Percentiles rank a stretch among this genome's conserved stretches.
Conservation (phyloP, 1,140 invertebrate genomes). For the Pinna nobilis region DNA sequence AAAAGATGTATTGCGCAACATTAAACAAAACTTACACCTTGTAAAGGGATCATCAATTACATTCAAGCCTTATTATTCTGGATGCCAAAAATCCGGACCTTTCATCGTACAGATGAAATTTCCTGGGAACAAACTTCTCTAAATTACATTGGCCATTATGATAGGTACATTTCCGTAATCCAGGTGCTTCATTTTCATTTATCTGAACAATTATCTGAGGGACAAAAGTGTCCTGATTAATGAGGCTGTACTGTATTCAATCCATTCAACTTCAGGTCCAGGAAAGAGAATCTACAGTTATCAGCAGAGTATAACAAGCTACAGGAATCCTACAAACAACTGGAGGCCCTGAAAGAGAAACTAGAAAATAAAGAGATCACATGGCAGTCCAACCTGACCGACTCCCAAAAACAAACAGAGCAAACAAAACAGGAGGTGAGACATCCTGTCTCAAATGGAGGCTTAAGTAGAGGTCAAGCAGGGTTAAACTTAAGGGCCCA, state of each 20-base stretch:
- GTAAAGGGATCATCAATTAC: too few relatives aligned
- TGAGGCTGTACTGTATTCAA: not conserved
- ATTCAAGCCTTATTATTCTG: too few relatives aligned
- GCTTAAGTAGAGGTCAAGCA: conserved; percentile 25
- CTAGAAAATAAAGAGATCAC: conserved; percentile 60
- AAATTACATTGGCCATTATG: not conserved
- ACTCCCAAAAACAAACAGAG: conserved; percentile 71
- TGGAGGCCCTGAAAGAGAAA: conserved; percentile 68
- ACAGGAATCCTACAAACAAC: conserved; percentile 71
- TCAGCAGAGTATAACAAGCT: conserved; percentile 71
- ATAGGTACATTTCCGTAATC: not conserved
- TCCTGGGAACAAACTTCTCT: not conserved
- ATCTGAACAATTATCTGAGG: not conserved
- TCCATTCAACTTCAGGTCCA: conserved; percentile 57
- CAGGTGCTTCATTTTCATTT: not conserved
- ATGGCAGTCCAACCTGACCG: conserved; percentile 69
- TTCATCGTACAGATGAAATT: too few relatives aligned
- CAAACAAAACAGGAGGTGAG: conserved; percentile 70
- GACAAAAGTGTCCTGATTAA: too few relatives aligned
- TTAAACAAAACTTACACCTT: too few relatives aligned
- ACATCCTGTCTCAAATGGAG: conserved; percentile 4
- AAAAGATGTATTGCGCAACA: too few relatives aligned
- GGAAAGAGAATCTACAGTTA: conserved; percentile 69
- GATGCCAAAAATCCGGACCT: too few relatives aligned
- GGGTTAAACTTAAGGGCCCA: too few relatives aligned